phyloP scores from a whole-genome alignment of 2,797 vertebrate species.

The Chiroxiphia lanceolata region DNA sequence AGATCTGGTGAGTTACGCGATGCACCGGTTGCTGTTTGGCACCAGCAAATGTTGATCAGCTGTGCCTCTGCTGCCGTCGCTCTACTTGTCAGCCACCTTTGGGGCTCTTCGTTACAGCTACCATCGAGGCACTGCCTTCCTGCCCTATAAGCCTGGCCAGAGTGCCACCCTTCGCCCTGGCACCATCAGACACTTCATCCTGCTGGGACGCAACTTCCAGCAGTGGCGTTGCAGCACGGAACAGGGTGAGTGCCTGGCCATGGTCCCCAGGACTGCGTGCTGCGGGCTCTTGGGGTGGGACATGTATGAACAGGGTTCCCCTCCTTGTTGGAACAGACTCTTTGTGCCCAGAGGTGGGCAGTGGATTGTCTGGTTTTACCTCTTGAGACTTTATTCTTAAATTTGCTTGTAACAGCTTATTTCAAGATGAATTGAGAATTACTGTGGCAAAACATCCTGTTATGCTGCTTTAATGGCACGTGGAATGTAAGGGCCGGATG shows the following conservation, averaged over 20 bases:
- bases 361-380: not conserved
- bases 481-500: not conserved
- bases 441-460: not conserved
- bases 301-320: not conserved
- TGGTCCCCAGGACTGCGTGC: not conserved
- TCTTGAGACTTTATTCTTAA: not conserved
- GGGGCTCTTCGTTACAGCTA: conserved; percentile 67
- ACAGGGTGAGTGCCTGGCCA: conserved; percentile 79
- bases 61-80: not conserved
- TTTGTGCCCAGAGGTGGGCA: not conserved
- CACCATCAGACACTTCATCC: conserved; percentile 82
- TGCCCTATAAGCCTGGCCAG: conserved; percentile 79
- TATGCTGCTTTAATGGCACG: not conserved
- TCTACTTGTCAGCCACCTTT: not conserved
- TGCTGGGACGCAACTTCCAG: conserved; percentile 92
- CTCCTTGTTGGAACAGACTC: not conserved
- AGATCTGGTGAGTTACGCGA: conserved; percentile 74
- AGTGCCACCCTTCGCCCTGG: conserved; percentile 77
- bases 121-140: conserved; percentile 74
- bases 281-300: not conserved
- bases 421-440: not conserved
- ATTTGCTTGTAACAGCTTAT: not conserved
- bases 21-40: not conserved
- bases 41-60: not conserved
- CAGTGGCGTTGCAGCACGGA: conserved; percentile 95